Evolutionary conservation across 2,888 invertebrate genomes (phyloP), one percentile per base, ranked within the genome.

Genomic region (Thera obeliscata): DNA sequence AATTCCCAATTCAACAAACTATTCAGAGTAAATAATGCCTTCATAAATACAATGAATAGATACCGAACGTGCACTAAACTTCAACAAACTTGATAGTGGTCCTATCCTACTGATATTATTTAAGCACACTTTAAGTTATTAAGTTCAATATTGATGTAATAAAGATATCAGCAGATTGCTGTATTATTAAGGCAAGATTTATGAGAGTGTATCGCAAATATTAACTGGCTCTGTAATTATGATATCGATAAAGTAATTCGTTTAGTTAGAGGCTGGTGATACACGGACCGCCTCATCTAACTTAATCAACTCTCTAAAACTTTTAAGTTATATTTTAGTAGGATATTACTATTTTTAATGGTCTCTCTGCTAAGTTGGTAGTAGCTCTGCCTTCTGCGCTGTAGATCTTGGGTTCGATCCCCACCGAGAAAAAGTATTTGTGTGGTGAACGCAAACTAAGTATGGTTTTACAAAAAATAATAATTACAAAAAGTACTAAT

Each of bases 131-230:
- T 80, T 76, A 77, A 75, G 72, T 74, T 81, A 84, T 86, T 86
- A 81, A 81, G 81, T 81, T 80, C 71, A 82, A 84, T 86, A 83
- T 83, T 84, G 86, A 87, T 87, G 81, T 81, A 84, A 88, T 88
- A 87, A 88, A 89, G 86, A 89, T 90, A 89, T 83, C 84, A 80
- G 77, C 79, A 81, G 80, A 85, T 83, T 78, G 81, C 81, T 80
- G 69, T 78, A 81, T 85, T 86, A 89, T 89, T 87, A 86, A 74
- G 79, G 70, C 70, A 73, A 81, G 87, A 89, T 88, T 90, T 89
- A 90, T 82, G 81, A 77, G 77, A 77, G 81, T 75, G 75, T 61
- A 69, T 70, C 75, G 80, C 84, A 84, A 84, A 87, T 82, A 82
- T 41, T 76, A 75, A 76, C 74, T 70, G 75, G 68, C 76, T 77